A percentile compares a stretch with the other conserved stretches of the same genome.
phyloP scores from a whole-genome alignment of 2,797 vertebrate genomes.

The Fistularia commersonii region DNA sequence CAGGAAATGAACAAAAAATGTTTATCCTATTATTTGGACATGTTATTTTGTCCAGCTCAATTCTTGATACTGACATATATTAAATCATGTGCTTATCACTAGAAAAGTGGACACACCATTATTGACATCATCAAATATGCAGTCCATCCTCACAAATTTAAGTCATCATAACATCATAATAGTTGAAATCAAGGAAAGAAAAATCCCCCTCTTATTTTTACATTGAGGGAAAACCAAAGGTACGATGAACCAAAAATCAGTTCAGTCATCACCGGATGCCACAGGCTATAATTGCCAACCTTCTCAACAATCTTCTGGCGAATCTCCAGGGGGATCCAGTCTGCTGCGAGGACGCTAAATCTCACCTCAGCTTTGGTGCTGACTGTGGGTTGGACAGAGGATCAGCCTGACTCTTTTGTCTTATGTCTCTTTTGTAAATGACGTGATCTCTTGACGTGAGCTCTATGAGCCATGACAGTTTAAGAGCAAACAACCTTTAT shows the following conservation, averaged over 20 bases:
- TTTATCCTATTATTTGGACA: too few species aligned
- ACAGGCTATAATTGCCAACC: slow-evolving; percentile 60
- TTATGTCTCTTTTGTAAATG: too few species aligned
- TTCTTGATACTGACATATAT: too few species aligned
- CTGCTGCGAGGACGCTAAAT: slow-evolving; percentile 87
- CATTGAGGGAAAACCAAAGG: too few species aligned
- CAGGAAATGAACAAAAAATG: too few species aligned
- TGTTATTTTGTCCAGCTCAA: too few species aligned
- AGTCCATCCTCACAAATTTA: neutral
- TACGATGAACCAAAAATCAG: too few species aligned
- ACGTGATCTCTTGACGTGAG: neutral
- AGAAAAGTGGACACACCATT: too few species aligned
- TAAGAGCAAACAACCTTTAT: slow-evolving; percentile 81
- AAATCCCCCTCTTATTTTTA: too few species aligned
- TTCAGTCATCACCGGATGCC: too few species aligned
- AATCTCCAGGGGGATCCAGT: slow-evolving; percentile 87
- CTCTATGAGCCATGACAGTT: too few species aligned
- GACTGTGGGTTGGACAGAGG: slow-evolving; percentile 61
- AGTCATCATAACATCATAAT: neutral
- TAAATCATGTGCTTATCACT: too few species aligned
- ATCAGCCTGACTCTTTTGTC: neutral
- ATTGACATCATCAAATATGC: neutral
- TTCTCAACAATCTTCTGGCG: slow-evolving; percentile 76
- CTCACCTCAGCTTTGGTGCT: slow-evolving; percentile 90
- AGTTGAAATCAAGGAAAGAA: neutral